Evolutionary conservation across 2,797 vertebrate species (phyloP), one percentile per base, ranked within the genome.

Genomic region (Chrysocyon brachyurus): DNA sequence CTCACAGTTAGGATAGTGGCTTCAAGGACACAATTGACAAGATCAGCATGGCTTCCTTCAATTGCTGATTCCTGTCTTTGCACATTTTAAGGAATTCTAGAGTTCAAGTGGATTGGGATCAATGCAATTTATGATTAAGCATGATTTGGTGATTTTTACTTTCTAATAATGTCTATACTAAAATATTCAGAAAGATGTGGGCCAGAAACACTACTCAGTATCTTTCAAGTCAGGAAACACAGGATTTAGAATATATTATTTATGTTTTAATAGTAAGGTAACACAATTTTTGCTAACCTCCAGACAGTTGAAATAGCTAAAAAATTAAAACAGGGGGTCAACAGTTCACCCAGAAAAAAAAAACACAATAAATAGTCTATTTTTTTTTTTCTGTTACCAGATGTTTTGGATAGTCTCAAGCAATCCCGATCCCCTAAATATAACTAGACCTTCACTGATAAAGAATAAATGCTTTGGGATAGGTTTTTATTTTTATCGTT

Each of bases 61-160:
- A 36, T 2, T 31, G 31, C 90, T 95, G 16, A 57, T 87, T 95
- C 97, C 49, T 52, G 33, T 94, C 92, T 98, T 91, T 89, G 66
- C 73, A 73, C 95, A 63, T 84, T 88, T 10, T 57, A 92, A 64
- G 79, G 77, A 0, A 97, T 49, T 52, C 78, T 52, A 91, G 87
- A 33, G 15, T 84, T 97, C 85, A 91, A 49, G 46, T 14, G 14
- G 79, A 66, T 88, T 96, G 1, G 0, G 96, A 97, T 12, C 72
- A 56, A 82, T 59, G 17, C 7, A 31, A 63, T 9, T 57, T 17
- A 49, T 31, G 22, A 83, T 36, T 49, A 70, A 90, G 11, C 19
- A 19, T n/a, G 4, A 46, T 19, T 26, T 4, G 15, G 40, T 54
- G 16, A 83, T 63, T 79, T 75, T 87, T 68, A 84, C 12, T 33